These are phyloP conservation scores for Stenodera caucasica DNA, from an alignment of 2,888 invertebrate genomes.

Conservation along the genomic window DNA sequence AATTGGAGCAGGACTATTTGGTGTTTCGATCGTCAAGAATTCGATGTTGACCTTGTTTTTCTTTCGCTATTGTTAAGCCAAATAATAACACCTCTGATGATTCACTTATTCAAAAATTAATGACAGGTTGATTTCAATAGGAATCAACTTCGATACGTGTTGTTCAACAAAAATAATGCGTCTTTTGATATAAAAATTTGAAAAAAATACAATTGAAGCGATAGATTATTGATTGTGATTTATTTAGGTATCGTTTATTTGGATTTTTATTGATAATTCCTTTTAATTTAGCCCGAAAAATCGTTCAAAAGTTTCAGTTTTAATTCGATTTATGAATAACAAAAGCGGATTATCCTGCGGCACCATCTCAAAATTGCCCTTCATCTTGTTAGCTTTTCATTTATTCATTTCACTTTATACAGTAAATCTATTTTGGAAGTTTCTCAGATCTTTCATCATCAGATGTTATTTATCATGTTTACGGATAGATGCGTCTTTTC, in stretches of 20 bases:
- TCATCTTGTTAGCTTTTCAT: not conserved
- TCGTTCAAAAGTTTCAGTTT: no score
- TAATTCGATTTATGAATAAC: no score
- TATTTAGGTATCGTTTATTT: not conserved
- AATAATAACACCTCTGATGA: not conserved
- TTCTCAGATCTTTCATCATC: not conserved
- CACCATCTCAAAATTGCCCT: not conserved
- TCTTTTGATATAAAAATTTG: no score
- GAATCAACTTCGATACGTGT: not conserved
- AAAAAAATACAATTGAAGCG: no score
- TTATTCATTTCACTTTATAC: not conserved
- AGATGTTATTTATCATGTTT: not conserved
- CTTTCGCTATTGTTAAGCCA: not conserved
- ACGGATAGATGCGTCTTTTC: not conserved
- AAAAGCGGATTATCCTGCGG: no score
- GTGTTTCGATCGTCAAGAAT: not conserved
- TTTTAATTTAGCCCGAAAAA: no score
- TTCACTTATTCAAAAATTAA: not conserved
- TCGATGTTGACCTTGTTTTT: conserved; percentile 24
- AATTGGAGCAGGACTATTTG: conserved; percentile 16
- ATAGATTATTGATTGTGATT: no score
- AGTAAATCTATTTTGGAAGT: not conserved
- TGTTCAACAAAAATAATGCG: not conserved
- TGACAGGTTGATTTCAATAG: conserved; percentile 2
- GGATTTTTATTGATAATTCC: no score